Conservation (phyloP, 2,888 invertebrate species). For the Allolobophora icterica region DNA sequence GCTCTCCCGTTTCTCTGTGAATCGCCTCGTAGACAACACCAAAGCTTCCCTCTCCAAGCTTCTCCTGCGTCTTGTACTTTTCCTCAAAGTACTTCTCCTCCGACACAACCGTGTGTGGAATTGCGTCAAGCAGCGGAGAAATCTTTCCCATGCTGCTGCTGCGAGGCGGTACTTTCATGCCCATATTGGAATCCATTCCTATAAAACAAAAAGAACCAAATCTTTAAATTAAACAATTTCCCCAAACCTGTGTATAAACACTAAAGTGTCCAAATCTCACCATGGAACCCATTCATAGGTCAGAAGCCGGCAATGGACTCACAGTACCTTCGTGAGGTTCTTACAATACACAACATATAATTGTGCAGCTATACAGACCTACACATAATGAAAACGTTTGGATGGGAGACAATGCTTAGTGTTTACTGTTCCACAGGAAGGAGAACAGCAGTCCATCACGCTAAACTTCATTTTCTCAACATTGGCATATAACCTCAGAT, state of each 20-base stretch:
- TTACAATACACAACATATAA: neutral
- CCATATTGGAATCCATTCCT: constrained; percentile 20
- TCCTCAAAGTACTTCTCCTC: constrained; percentile 58
- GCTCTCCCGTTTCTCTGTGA: constrained; percentile 53
- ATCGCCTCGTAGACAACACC: constrained; percentile 60
- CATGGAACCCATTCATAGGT: no score
- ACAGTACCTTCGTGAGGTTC: neutral
- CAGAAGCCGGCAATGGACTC: no score
- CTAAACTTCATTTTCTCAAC: neutral
- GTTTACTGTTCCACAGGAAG: no score
- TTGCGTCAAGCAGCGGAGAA: constrained; percentile 38
- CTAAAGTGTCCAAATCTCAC: neutral
- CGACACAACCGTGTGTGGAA: constrained; percentile 61
- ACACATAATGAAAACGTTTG: neutral
- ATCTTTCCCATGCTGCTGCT: constrained; percentile 41
- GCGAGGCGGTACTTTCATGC: constrained; percentile 26
- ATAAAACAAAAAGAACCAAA: neutral
- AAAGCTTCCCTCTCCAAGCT: constrained; percentile 64
- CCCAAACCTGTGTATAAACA: neutral
- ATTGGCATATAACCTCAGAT: neutral
- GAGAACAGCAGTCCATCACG: neutral
- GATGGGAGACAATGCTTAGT: no score
- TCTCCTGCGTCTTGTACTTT: constrained; percentile 55
- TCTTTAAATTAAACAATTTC: neutral
- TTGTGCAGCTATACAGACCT: neutral